phyloP scores from a whole-genome alignment of 2,797 vertebrate species.

The Bothrops alternatus region DNA sequence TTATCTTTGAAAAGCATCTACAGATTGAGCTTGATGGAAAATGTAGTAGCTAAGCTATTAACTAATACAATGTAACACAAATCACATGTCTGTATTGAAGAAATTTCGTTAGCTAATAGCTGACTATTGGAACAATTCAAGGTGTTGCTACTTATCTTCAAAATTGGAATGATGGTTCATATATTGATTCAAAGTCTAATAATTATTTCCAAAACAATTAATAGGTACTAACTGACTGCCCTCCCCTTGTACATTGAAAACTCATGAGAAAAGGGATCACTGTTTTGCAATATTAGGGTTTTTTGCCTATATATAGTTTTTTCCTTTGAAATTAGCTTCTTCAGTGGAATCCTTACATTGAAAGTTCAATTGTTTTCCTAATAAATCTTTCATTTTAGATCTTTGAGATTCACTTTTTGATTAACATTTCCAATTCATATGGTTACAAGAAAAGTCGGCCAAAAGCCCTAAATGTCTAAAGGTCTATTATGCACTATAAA shows the following conservation, averaged over 20 bases:
- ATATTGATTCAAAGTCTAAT: background rate
- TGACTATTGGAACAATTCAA: background rate
- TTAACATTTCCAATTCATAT: background rate
- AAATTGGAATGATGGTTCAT: background rate
- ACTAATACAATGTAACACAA: background rate
- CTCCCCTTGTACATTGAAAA: background rate
- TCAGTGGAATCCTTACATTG: background rate
- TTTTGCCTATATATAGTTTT: background rate
- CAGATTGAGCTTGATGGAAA: background rate
- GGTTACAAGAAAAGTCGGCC: background rate
- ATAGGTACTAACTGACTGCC: background rate
- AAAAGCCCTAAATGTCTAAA: background rate
- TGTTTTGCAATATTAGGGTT: background rate
- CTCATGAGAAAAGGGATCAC: background rate
- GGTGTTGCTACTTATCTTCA: background rate
- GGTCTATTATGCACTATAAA: background rate
- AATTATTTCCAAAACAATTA: background rate
- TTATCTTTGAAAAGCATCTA: background rate
- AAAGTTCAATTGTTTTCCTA: background rate
- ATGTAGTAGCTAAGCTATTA: background rate
- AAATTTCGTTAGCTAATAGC: background rate
- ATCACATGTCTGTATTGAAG: background rate
- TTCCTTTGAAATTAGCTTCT: background rate
- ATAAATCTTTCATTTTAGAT: background rate
- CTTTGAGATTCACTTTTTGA: background rate